Percentiles rank a stretch among this genome's conserved stretches.
phyloP scores from a whole-genome alignment of 2,797 vertebrate genomes.

The Florisuga fusca region DNA sequence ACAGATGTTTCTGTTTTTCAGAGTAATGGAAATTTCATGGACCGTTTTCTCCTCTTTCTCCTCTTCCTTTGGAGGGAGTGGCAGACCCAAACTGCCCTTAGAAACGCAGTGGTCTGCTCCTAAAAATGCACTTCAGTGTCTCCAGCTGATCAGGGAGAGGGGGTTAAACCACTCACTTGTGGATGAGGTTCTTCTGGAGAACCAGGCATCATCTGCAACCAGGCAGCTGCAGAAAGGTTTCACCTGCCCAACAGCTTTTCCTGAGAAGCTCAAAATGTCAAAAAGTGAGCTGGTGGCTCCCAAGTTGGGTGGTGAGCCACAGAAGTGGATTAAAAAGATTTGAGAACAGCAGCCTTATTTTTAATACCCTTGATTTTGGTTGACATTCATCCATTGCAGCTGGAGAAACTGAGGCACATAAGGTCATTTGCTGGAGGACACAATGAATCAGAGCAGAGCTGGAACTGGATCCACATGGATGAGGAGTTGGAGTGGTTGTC shows the following conservation, averaged over 20 bases:
- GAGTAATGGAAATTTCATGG: slow-evolving; percentile 64
- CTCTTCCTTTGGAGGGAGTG: slow-evolving; percentile 16
- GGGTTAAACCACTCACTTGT: background rate
- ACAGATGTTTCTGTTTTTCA: slow-evolving; percentile 73
- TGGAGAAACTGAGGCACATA: slow-evolving; percentile 15
- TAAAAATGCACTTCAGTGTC: background rate
- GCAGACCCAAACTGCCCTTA: slow-evolving; percentile 15
- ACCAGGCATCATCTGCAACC: background rate
- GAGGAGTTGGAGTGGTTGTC: background rate
- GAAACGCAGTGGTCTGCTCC: slow-evolving; percentile 16
- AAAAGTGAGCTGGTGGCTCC: background rate
- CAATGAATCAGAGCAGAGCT: background rate
- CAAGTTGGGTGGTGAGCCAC: background rate
- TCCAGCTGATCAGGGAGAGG: background rate
- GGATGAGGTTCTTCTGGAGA: background rate
- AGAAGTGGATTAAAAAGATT: rapidly evolving
- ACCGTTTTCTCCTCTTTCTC: slow-evolving; percentile 62
- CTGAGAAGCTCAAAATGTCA: background rate
- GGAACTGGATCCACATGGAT: rapidly evolving
- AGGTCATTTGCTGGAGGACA: background rate
- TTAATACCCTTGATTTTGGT: background rate
- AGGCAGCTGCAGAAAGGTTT: background rate
- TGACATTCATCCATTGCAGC: rapidly evolving
- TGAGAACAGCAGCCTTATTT: background rate
- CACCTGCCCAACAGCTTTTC: background rate